Percentiles rank a stretch among this genome's conserved stretches.
Conservation (phyloP, 2,113 vertebrate species). For the Xenopus laevis region DNA sequence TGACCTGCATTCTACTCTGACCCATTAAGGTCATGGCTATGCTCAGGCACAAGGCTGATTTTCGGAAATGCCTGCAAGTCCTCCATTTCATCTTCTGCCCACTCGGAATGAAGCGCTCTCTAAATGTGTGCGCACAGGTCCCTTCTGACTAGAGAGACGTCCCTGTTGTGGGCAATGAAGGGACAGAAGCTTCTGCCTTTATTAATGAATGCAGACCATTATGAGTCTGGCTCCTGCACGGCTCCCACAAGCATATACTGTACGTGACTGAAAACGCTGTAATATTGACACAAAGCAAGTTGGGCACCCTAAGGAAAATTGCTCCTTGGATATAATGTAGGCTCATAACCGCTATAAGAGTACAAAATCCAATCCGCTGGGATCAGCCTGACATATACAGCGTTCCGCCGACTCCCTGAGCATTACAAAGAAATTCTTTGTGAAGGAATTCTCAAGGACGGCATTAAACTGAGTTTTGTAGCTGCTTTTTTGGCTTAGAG, state of each 20-base stretch:
- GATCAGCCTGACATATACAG: constrained; percentile 92
- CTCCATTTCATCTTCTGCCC: constrained; percentile 81
- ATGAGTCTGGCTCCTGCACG: constrained; percentile 96
- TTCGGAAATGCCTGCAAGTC: constrained; percentile 81
- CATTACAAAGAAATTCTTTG: constrained; percentile 96
- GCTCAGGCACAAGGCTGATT: constrained; percentile 74
- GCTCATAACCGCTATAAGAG: constrained; percentile 99
- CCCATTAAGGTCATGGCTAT: constrained; percentile 79
- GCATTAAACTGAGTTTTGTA: constrained; percentile 96
- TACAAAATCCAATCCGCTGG: constrained; percentile 97
- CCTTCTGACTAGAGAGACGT: constrained; percentile 83
- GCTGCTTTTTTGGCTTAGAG: constrained; percentile 82
- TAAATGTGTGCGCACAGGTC: constrained; percentile 86
- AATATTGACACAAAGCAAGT: constrained; percentile 98
- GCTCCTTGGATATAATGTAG: constrained; percentile 99
- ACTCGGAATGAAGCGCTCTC: constrained; percentile 94
- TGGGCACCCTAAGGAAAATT: constrained; percentile 95
- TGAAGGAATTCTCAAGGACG: constrained; percentile 98
- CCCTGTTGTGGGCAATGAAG: constrained; percentile 90
- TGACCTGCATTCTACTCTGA: constrained; percentile 89
- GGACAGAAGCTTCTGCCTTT: constrained; percentile 96
- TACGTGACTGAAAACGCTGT: constrained; percentile 99
- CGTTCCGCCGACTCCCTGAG: constrained; percentile 96
- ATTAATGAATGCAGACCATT: constrained; percentile 99
- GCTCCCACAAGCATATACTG: constrained; percentile 96